These are phyloP conservation scores for Riparia riparia DNA, from an alignment of 2,113 vertebrate genomes.

Conservation along the genomic window DNA sequence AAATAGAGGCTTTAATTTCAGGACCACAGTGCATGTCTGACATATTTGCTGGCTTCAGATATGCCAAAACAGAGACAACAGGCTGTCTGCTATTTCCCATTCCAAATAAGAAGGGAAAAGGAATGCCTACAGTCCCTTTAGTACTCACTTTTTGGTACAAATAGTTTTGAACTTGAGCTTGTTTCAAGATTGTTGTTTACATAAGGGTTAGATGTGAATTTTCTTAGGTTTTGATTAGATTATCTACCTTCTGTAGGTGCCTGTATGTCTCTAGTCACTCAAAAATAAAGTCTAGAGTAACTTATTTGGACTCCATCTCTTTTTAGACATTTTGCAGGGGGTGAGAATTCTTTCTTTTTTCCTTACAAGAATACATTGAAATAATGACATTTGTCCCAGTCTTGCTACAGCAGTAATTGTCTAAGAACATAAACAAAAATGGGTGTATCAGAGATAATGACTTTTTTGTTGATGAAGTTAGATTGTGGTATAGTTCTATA, in stretches of 20 bases:
- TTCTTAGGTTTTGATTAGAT: background rate
- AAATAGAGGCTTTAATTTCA: conserved; percentile 31
- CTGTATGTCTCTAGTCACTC: background rate
- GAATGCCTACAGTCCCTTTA: background rate
- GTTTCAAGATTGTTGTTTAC: background rate
- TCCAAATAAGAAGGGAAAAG: background rate
- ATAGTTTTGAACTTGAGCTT: background rate
- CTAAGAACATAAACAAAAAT: background rate
- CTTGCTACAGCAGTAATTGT: background rate
- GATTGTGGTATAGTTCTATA: background rate
- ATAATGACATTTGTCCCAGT: background rate
- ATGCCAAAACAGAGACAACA: conserved; percentile 13
- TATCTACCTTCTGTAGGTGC: background rate
- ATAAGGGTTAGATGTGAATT: background rate
- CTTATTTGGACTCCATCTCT: background rate
- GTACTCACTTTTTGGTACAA: background rate
- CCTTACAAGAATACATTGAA: background rate
- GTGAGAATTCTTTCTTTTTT: background rate
- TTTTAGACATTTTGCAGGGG: background rate
- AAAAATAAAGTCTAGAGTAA: background rate
- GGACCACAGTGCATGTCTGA: background rate
- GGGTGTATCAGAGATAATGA: background rate
- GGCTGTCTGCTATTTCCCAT: background rate
- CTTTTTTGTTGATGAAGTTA: background rate
- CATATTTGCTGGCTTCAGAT: background rate